phyloP scores from a whole-genome alignment of 2,797 vertebrate genomes.

The Psittacula derbiana region DNA sequence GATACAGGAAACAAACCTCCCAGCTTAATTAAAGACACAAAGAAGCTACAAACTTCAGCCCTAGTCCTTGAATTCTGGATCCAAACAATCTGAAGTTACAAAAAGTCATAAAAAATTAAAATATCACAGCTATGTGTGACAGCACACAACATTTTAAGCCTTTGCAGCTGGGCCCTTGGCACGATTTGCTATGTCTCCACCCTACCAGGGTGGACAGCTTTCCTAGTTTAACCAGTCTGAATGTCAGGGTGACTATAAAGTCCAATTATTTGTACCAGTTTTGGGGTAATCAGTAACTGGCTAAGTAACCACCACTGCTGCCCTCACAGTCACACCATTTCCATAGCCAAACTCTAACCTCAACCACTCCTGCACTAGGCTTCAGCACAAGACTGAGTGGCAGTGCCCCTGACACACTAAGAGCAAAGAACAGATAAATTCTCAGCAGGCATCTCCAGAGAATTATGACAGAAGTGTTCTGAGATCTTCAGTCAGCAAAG shows the following conservation, averaged over 20 bases:
- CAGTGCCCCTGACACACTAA: background rate
- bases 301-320: background rate
- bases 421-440: background rate
- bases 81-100: background rate
- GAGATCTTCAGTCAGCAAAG: background rate
- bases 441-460: background rate
- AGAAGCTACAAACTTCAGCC: background rate
- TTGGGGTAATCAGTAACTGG: background rate
- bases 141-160: background rate
- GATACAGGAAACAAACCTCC: accelerated
- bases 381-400: background rate
- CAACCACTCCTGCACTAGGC: background rate
- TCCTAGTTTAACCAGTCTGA: background rate
- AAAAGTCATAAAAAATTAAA: background rate
- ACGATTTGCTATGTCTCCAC: background rate
- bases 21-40: background rate
- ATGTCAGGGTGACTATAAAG: background rate
- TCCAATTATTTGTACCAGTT: background rate
- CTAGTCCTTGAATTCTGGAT: background rate
- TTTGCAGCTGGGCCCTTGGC: background rate
- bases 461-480: background rate
- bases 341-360: background rate
- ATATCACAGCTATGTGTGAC: background rate
- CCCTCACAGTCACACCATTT: background rate
- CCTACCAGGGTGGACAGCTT: background rate